These are phyloP conservation scores for Pedetes capensis DNA, from an alignment of 2,113 vertebrate genomes.

Conservation along the genomic window DNA sequence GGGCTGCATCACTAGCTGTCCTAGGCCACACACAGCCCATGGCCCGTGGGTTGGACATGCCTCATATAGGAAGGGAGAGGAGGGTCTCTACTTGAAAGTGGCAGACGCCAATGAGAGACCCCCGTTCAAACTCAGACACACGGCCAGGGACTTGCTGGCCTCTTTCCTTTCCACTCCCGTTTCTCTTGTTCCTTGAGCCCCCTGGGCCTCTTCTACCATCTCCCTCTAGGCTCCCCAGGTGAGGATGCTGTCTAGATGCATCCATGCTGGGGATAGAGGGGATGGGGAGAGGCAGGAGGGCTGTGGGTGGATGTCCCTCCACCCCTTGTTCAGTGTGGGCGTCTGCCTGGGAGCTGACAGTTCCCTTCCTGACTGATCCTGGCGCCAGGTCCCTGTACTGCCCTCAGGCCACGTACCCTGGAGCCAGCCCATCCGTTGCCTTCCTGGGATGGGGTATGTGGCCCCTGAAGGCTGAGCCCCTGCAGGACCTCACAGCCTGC, in stretches of 20 bases:
- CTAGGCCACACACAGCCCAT: too few relatives aligned
- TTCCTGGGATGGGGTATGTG: neutral
- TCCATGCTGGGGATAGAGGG: accelerated
- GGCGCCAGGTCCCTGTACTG: accelerated
- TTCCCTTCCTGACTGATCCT: slow-evolving; percentile 71
- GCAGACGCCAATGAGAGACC: neutral
- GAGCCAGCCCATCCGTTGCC: neutral
- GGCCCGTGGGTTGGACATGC: too few relatives aligned
- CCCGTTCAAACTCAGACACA: accelerated
- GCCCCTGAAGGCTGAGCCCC: neutral
- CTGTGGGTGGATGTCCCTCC: neutral
- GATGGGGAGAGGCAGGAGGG: neutral
- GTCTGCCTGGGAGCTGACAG: slow-evolving; percentile 56
- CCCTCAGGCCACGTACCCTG: neutral
- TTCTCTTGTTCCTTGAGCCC: neutral
- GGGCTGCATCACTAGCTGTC: too few relatives aligned
- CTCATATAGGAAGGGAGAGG: too few relatives aligned
- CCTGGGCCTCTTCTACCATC: neutral
- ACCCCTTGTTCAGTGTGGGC: neutral
- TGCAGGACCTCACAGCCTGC: neutral
- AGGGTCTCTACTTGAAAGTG: neutral
- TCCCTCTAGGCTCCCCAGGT: neutral
- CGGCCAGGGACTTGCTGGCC: accelerated
- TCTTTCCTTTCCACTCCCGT: neutral
- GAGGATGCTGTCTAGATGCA: neutral